These are phyloP conservation scores for Urocitellus parryii DNA, from an alignment of 2,113 vertebrate genomes.

Conservation along the genomic window DNA sequence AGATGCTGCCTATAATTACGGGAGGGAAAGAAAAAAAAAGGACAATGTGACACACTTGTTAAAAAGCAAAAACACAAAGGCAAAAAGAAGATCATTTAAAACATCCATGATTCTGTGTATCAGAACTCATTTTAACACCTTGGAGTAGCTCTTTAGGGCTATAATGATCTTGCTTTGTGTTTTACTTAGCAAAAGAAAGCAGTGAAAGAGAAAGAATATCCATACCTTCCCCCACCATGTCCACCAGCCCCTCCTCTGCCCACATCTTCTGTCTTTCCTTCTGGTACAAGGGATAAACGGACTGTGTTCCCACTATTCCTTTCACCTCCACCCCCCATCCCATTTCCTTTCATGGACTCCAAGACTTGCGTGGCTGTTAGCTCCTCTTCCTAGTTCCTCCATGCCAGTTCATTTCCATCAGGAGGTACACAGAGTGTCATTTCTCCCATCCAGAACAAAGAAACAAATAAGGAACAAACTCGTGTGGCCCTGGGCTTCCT, in stretches of 20 bases:
- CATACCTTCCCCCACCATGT: neutral
- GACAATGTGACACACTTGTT: neutral
- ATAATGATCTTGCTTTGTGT: neutral
- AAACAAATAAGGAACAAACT: neutral
- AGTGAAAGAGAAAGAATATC: neutral
- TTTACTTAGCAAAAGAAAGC: neutral
- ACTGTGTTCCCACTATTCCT: neutral
- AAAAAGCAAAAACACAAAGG: constrained; percentile 34
- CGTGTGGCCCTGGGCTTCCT: neutral
- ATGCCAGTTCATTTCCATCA: neutral
- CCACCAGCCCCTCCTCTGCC: neutral
- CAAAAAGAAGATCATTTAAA: neutral
- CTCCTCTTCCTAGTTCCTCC: neutral
- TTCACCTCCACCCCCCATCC: neutral
- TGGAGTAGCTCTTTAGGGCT: neutral
- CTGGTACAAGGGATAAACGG: neutral
- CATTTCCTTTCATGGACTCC: neutral
- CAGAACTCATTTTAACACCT: neutral
- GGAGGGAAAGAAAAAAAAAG: neutral
- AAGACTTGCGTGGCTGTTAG: neutral
- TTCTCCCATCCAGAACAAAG: neutral
- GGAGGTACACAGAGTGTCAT: neutral
- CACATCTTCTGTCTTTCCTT: neutral
- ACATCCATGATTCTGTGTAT: neutral
- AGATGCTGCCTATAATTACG: neutral